Evolutionary conservation across 1,140 invertebrate genomes (phyloP).

Genomic region (Zaprionus capensis): DNA sequence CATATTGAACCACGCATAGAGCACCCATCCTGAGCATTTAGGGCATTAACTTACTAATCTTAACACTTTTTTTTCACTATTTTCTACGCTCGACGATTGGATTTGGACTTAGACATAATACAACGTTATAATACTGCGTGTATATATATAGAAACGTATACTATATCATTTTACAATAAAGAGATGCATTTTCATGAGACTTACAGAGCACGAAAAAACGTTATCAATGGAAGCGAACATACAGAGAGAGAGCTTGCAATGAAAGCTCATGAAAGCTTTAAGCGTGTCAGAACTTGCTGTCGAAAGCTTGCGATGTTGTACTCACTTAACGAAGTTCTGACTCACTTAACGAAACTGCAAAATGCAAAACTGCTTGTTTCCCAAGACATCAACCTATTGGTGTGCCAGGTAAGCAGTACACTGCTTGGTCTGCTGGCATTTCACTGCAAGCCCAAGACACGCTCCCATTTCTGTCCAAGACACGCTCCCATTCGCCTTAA

Average conservation of each 20-base stretch:
- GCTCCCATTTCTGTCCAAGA: too few relatives aligned
- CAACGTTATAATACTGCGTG: background rate
- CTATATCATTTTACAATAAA: background rate
- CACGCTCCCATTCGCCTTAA: too few relatives aligned
- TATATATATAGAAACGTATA: background rate
- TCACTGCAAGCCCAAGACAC: too few relatives aligned
- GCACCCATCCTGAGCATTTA: background rate
- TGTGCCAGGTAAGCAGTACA: too few relatives aligned
- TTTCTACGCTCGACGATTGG: background rate
- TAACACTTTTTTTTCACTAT: background rate
- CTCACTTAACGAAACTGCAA: background rate
- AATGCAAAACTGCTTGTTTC: too few relatives aligned
- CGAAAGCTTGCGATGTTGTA: background rate
- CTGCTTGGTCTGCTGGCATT: too few relatives aligned
- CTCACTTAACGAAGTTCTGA: background rate
- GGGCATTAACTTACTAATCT: background rate
- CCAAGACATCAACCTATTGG: too few relatives aligned
- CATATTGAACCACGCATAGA: conserved; percentile 75
- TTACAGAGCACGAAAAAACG: background rate
- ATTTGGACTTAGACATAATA: background rate
- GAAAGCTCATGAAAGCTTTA: background rate
- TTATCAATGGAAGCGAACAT: background rate
- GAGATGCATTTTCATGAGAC: conserved; percentile 1
- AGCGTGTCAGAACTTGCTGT: background rate
- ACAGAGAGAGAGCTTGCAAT: background rate